These are phyloP conservation scores for Nothura maculosa DNA, from an alignment of 2,797 vertebrate genomes.

Conservation along the genomic window DNA sequence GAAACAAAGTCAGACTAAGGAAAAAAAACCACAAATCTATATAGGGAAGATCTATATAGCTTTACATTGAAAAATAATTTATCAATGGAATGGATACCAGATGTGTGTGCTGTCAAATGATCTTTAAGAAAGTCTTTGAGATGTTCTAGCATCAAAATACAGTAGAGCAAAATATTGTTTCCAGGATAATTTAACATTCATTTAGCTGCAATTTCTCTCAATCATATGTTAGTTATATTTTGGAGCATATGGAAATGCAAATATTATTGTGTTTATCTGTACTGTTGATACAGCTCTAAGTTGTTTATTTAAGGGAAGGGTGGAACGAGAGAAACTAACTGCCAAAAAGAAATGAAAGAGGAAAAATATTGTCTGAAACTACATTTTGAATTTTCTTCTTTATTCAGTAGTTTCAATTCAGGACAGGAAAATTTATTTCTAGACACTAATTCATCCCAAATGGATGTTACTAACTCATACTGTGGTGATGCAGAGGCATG, in stretches of 20 bases:
- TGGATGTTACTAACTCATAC: fast-evolving
- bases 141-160: not conserved
- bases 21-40: not conserved
- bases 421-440: not conserved
- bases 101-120: not conserved
- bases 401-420: not conserved
- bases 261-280: not conserved
- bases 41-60: not conserved
- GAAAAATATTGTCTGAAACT: not conserved
- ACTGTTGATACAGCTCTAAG: not conserved
- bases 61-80: not conserved
- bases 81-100: not conserved
- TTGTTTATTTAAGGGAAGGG: not conserved
- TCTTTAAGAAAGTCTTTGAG: not conserved
- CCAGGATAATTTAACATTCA: not conserved
- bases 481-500: not conserved
- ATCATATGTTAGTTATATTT: not conserved
- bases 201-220: not conserved
- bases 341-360: not conserved
- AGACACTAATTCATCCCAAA: not conserved
- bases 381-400: not conserved
- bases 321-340: not conserved
- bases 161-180: not conserved
- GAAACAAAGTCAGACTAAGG: not conserved
- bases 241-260: not conserved